Base-by-base conservation (phyloP, 30 jellyfish, hydroid and myxozoan genomes). In the Hydractinia symbiolongicarpus region DNA sequence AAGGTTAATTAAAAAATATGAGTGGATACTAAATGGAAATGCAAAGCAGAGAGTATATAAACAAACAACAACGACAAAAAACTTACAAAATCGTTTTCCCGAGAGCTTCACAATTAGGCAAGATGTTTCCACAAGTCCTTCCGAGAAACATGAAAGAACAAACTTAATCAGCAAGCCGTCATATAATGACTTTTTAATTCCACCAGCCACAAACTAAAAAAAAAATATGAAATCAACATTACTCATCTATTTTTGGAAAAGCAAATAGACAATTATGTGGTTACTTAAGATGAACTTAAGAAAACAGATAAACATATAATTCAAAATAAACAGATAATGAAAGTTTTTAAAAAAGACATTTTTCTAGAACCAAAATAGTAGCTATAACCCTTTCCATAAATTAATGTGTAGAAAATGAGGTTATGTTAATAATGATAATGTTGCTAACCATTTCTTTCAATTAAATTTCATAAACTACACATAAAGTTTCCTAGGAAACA, bases 51-150 rank as follows among this genome's bases (percentile, higher is more conserved):
- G 69, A 11, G 69, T 58, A 9, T 57, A 10, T 57, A 58, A 11
- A 16, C 17, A 0, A 58, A 11, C 69, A 64, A 1, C 7, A 7
- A 13, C 19, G 74, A 8, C 19, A 13, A 64, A 13, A 64, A 44
- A 64, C 74, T 64, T 64, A 64, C 74, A 64, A 64, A 64, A n/a
- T 64, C 74, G 19, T 64, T 64, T 64, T 13, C 74, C 74, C 9
- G 74, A 6, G 2, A 64, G 19, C 40, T 64, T 64, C 9, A 64
- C 16, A 7, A 51, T 51, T 6, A 64, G 8, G 2, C 74, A 64
- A n/a, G 74, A 64, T 8, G 74, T 64, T 7, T n/a, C 40, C 19
- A 44, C 19, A 51, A n/a, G 4, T 44, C 40, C 40, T 7, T 64
- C 74, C 4, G 19, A 51, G 17, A 44, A 64, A 13, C 74, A 64